These are phyloP conservation scores for Conomelus anceps DNA, from an alignment of 2,888 invertebrate genomes.

Conservation along the genomic window DNA sequence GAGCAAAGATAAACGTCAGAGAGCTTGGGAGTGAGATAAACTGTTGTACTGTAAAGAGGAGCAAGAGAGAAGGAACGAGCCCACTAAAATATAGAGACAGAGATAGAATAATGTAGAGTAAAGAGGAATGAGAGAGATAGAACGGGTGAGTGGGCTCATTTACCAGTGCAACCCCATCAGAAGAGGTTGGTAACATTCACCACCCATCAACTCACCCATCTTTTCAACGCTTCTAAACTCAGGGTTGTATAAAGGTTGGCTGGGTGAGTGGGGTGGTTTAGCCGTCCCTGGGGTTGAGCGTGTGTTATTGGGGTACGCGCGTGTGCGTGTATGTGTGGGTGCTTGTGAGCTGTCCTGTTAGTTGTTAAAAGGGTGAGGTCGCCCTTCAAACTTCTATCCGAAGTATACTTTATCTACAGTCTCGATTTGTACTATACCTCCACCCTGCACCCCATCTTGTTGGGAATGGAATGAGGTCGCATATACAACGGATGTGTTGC, in stretches of 20 bases:
- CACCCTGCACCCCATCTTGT: too few species aligned
- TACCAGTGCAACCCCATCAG: background rate
- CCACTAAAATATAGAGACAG: background rate
- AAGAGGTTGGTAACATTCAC: background rate
- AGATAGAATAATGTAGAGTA: background rate
- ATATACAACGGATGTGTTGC: background rate
- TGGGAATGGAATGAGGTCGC: background rate
- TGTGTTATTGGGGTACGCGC: background rate
- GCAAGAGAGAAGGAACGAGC: conserved; percentile 13
- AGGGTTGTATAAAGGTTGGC: too few species aligned
- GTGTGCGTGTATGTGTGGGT: background rate
- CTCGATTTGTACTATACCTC: background rate
- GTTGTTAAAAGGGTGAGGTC: background rate
- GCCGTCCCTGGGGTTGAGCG: background rate
- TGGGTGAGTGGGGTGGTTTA: background rate
- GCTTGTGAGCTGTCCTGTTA: too few species aligned
- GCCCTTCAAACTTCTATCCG: background rate
- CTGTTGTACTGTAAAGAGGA: conserved; percentile 38
- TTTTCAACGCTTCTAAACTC: background rate
- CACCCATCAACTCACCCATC: background rate
- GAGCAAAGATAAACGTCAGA: conserved; percentile 8
- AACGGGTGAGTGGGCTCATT: background rate
- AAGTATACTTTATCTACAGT: background rate
- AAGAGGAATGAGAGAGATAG: background rate
- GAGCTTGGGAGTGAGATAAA: conserved; percentile 25